Base-by-base conservation (phyloP, 2,888 invertebrate species). In the Cyaniris semiargus region DNA sequence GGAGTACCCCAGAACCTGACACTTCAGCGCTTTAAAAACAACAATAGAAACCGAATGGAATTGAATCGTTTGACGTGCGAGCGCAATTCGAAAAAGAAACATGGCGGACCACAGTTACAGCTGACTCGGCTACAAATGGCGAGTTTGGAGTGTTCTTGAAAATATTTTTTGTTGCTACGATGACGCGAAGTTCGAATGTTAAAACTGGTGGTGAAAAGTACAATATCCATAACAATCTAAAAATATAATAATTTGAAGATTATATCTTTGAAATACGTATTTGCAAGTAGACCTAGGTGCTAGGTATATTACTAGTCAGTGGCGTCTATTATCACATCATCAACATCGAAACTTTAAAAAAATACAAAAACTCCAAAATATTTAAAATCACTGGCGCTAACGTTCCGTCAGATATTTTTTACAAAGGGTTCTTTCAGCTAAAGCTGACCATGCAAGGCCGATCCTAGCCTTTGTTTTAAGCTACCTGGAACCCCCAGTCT, bases 81-180 rank as follows among this genome's bases (percentile, higher is more conserved):
- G 80, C 82, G 85, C 85, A 86, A 84, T 89, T 87, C 82, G 84
- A 89, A 90, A 88, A 88, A 84, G 85, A 87, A 88, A 89, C 82
- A 90, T 91, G 89, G 89, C 87, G 84, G 85, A 80, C 80, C 81
- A 83, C 81, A 85, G 85, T 86, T 86, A 86, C 90, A 91, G 91
- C 92, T 92, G 91, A 92, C 86, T 91, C 90, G 86, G 89, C 91
- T 85, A 84, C 88, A 66, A 66, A 66, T 66, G 66, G 66, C 66
- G 66, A 27, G 89, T 27, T 66, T 66, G 23, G 66, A 66, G 66
- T 66, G 66, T 31, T 66, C 66, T 66, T 66, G 27, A 66, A 66
- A 66, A 66, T 31, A 66, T 66, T 66, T 66, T 66, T 66, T 66
- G 27, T 66, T 66, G 27, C 27, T 31, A 66, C 66, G 15, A 66